Evolutionary conservation across 37 sponge, comb jelly and placozoan genomes (phyloP).

Genomic region (Theonella swinhoei): DNA sequence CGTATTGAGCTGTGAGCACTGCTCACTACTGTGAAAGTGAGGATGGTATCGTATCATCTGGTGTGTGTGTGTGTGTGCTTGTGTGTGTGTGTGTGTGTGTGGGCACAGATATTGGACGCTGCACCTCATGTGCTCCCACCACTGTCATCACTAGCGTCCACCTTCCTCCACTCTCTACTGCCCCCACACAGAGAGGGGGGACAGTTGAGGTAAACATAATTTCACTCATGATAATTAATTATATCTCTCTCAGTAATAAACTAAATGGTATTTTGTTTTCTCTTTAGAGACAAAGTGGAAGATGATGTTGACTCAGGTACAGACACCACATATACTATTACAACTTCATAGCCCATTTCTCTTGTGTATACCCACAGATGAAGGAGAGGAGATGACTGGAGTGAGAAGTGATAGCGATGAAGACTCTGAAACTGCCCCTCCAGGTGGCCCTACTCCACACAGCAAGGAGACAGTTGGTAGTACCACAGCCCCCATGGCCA

Average conservation of each 20-base stretch:
- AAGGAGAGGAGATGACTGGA: not conserved
- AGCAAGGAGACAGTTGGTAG: too few species aligned
- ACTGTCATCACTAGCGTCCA: slow-evolving; percentile 33
- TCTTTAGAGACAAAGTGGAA: not conserved
- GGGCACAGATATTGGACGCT: slow-evolving; percentile 19
- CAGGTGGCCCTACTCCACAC: too few species aligned
- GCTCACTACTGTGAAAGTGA: not conserved
- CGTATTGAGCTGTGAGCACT: too few species aligned
- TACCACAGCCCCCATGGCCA: too few species aligned
- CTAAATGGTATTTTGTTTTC: not conserved
- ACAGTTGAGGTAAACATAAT: not conserved
- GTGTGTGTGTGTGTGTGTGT: too few species aligned
- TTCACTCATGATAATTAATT: too few species aligned
- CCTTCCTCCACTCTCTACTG: slow-evolving; percentile 39
- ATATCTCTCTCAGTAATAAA: too few species aligned
- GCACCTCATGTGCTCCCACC: slow-evolving; percentile 75
- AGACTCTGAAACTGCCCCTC: not conserved
- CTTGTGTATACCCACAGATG: too few species aligned
- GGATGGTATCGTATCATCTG: not conserved
- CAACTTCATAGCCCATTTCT: too few species aligned
- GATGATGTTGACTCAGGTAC: not conserved
- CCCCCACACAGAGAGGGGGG: not conserved
- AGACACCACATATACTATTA: not conserved
- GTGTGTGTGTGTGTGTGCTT: too few species aligned
- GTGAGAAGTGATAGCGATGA: not conserved